Conservation (phyloP, 2,888 invertebrate species). For the Thymelicus lineola region DNA sequence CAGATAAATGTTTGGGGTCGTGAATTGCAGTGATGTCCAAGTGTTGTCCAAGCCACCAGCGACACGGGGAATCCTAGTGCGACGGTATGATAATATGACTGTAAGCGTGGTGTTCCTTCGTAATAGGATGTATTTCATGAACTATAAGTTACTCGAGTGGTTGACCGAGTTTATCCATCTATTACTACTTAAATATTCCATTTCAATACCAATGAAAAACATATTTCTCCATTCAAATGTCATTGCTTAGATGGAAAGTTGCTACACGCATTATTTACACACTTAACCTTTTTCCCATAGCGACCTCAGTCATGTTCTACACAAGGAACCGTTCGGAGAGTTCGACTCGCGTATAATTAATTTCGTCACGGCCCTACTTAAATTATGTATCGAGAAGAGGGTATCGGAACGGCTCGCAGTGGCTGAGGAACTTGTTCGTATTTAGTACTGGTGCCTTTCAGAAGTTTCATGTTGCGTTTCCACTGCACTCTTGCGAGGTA, state of each 20-base stretch:
- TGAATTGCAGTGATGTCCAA: too few species aligned
- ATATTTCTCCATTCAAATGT: slow-evolving; percentile 1
- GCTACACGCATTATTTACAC: slow-evolving; percentile 50
- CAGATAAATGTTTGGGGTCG: too few species aligned
- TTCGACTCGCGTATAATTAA: slow-evolving; percentile 71
- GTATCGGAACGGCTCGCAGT: slow-evolving; percentile 64
- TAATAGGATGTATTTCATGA: too few species aligned
- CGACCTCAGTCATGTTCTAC: slow-evolving; percentile 73
- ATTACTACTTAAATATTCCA: background rate
- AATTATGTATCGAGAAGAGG: slow-evolving; percentile 66
- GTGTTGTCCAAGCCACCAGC: too few species aligned
- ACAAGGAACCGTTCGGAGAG: slow-evolving; percentile 76
- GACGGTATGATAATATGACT: too few species aligned
- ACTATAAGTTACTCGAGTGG: too few species aligned
- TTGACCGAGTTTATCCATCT: background rate
- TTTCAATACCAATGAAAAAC: background rate
- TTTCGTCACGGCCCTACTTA: slow-evolving; percentile 77
- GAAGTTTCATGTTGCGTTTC: slow-evolving; percentile 62
- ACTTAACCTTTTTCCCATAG: slow-evolving; percentile 73
- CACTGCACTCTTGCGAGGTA: background rate
- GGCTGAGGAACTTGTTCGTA: slow-evolving; percentile 65
- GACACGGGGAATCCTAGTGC: too few species aligned
- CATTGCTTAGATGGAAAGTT: slow-evolving; percentile 37
- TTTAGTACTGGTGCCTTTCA: slow-evolving; percentile 42
- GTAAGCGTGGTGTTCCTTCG: too few species aligned